Conservation (phyloP, 2,797 vertebrate species). For the Cheirogaleus major region DNA sequence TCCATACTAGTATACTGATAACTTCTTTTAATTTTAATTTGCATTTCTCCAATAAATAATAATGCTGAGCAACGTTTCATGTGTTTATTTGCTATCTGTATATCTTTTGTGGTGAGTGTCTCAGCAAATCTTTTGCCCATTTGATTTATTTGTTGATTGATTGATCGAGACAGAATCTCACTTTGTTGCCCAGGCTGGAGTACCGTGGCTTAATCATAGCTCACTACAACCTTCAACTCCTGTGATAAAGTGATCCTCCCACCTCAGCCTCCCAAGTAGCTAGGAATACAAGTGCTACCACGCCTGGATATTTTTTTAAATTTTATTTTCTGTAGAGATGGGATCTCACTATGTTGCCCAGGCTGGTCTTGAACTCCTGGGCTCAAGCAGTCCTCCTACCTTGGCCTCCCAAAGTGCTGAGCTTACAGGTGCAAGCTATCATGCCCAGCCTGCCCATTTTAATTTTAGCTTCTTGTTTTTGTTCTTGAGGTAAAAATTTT, state of each 20-base stretch:
- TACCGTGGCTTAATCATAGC: not conserved
- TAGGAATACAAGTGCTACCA: not conserved
- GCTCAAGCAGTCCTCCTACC: not conserved
- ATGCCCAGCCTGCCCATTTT: not conserved
- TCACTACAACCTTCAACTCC: not conserved
- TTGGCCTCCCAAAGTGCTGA: not conserved
- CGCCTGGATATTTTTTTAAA: not conserved
- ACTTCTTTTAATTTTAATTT: not conserved
- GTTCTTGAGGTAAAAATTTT: not conserved
- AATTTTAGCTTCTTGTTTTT: not conserved
- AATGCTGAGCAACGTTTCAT: not conserved
- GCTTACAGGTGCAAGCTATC: not conserved
- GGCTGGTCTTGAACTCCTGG: not conserved
- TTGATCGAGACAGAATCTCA: not conserved
- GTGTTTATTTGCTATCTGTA: not conserved
- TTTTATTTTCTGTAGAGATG: not conserved
- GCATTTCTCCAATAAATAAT: not conserved
- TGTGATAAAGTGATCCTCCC: not conserved
- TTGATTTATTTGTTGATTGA: not conserved
- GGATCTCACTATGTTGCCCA: not conserved
- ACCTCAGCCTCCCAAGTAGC: not conserved
- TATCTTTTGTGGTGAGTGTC: not conserved
- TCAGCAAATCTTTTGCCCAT: not conserved
- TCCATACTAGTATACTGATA: not conserved
- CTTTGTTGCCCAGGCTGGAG: not conserved